These are phyloP conservation scores for Anseranas semipalmata DNA, from an alignment of 2,113 vertebrate genomes.

Conservation along the genomic window DNA sequence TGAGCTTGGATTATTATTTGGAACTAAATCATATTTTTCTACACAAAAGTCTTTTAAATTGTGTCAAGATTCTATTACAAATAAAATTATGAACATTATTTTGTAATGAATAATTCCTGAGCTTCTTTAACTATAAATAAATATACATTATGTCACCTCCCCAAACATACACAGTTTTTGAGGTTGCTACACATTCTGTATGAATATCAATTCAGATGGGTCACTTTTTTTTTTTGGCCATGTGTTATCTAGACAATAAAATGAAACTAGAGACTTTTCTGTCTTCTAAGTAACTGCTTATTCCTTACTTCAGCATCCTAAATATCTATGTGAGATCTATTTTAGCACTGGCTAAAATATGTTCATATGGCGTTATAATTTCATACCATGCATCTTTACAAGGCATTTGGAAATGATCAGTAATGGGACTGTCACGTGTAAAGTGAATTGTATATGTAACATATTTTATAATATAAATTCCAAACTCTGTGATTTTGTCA, in stretches of 20 bases:
- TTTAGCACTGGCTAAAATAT: neutral
- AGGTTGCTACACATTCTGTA: neutral
- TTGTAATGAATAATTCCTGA: neutral
- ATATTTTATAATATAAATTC: neutral
- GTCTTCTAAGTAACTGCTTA: neutral
- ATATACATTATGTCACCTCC: neutral
- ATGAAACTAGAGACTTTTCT: neutral
- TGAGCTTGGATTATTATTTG: slow-evolving; percentile 36
- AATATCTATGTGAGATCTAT: neutral
- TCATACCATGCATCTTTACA: neutral
- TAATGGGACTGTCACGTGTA: neutral
- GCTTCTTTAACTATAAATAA: neutral
- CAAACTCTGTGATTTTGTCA: neutral
- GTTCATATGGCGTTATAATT: neutral
- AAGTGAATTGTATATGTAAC: neutral
- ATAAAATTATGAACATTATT: neutral
- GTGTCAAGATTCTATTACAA: neutral
- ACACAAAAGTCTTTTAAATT: neutral
- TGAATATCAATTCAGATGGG: neutral
- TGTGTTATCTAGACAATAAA: neutral
- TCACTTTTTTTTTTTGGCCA: neutral
- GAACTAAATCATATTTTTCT: slow-evolving; percentile 19
- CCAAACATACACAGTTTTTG: neutral
- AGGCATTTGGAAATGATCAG: neutral
- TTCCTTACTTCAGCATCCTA: neutral